A percentile compares a stretch with the other conserved stretches of the same genome.
These are phyloP conservation scores for Spea multiplicata DNA, from an alignment of 2,113 vertebrate species.

Conservation along the genomic window DNA sequence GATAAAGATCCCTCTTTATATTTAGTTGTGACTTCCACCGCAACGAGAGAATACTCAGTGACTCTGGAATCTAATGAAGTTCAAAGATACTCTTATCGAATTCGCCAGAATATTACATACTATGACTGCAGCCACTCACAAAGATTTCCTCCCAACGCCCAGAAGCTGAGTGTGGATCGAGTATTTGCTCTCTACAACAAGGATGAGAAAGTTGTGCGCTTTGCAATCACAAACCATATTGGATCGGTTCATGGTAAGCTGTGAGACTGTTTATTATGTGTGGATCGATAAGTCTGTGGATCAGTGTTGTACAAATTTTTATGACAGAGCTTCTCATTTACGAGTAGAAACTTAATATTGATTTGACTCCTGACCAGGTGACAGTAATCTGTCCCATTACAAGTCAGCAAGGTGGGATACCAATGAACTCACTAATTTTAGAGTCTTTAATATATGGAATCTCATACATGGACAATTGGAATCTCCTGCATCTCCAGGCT, in stretches of 20 bases:
- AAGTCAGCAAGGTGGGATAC: too few species aligned
- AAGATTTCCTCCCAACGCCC: conserved; percentile 49
- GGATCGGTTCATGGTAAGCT: conserved; percentile 73
- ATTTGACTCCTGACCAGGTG: too few species aligned
- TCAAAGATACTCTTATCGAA: conserved; percentile 74
- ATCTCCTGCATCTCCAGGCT: too few species aligned
- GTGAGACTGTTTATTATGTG: too few species aligned
- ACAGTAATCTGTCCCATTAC: too few species aligned
- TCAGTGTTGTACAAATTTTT: too few species aligned
- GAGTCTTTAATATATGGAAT: too few species aligned
- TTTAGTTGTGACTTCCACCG: conserved; percentile 71
- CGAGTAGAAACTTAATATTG: too few species aligned
- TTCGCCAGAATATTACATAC: conserved; percentile 85
- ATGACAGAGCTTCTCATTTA: too few species aligned
- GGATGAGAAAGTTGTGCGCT: conserved; percentile 83
- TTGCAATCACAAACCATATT: conserved; percentile 85
- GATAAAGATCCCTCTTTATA: background rate
- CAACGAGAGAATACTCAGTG: conserved; percentile 74
- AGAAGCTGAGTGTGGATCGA: conserved; percentile 75
- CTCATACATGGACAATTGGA: too few species aligned
- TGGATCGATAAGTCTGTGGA: too few species aligned
- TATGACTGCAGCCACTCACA: conserved; percentile 67
- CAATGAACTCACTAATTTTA: too few species aligned
- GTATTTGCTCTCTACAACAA: conserved; percentile 81
- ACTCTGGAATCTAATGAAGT: conserved; percentile 60